These are phyloP conservation scores for Metacarcinus magister DNA, from an alignment of 2,888 invertebrate genomes.

Conservation along the genomic window DNA sequence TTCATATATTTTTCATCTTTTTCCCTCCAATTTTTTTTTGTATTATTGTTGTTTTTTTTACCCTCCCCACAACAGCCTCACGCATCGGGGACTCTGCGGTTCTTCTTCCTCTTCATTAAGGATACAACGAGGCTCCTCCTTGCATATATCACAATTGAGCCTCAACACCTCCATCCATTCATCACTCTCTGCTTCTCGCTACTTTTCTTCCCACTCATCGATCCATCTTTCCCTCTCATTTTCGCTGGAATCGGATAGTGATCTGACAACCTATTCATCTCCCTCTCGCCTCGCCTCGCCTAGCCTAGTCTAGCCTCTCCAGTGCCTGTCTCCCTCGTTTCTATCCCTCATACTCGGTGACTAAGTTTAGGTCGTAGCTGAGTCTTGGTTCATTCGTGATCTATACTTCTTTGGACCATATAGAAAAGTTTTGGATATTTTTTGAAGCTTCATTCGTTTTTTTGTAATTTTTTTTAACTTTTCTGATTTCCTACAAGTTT, in stretches of 20 bases:
- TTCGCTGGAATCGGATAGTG: background rate
- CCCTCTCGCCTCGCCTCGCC: background rate
- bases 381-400: background rate
- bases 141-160: background rate
- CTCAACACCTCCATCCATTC: background rate
- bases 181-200: background rate
- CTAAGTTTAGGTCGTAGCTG: background rate
- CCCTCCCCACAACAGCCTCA: background rate
- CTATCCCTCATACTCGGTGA: background rate
- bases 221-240: slow-evolving; percentile 4
- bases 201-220: background rate
- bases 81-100: background rate
- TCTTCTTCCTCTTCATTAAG: background rate
- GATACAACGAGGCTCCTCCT: background rate
- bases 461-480: too few species aligned
- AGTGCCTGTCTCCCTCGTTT: background rate
- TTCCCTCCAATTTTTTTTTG: background rate
- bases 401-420: background rate
- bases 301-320: background rate
- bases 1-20: background rate
- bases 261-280: background rate
- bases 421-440: background rate
- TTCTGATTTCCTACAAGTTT: too few species aligned
- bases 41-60: background rate
- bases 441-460: background rate